These are phyloP conservation scores for Gasteruption jaculator DNA, from an alignment of 2,888 invertebrate species.

Conservation along the genomic window DNA sequence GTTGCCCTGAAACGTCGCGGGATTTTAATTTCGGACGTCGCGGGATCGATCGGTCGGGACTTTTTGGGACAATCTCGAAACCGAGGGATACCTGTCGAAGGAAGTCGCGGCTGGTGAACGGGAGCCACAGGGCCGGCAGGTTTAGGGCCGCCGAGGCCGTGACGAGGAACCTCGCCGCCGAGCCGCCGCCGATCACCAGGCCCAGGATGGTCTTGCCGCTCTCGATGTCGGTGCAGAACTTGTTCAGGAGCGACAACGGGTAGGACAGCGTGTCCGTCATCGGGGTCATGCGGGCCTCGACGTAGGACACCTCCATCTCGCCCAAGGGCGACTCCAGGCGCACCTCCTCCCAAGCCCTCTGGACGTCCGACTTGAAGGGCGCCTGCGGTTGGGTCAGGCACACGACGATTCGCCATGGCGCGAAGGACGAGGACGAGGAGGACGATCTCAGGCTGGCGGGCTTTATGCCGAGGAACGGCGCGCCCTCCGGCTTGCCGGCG, in stretches of 20 bases:
- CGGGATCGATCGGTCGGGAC: no score
- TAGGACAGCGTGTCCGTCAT: conserved; percentile 39
- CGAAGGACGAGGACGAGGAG: conserved; percentile 16
- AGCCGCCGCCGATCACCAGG: conserved; percentile 45
- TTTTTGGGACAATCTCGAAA: not conserved
- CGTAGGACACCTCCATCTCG: conserved; percentile 44
- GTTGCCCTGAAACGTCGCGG: conserved; percentile 34
- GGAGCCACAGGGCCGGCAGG: conserved; percentile 46
- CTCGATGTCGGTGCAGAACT: conserved; percentile 45
- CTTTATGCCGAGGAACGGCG: no score
- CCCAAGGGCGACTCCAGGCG: conserved; percentile 40
- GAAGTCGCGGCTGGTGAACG: conserved; percentile 46
- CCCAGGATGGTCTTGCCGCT: conserved; percentile 41
- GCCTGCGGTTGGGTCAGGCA: conserved; percentile 42
- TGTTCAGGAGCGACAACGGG: conserved; percentile 39
- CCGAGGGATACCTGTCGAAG: conserved; percentile 35
- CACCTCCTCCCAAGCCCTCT: conserved; percentile 46
- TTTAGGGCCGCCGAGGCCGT: conserved; percentile 44
- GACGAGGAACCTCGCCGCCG: conserved; percentile 45
- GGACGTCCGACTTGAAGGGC: conserved; percentile 39
- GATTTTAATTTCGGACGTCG: no score
- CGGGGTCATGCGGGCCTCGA: conserved; percentile 37
- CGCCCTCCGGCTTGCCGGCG: no score
- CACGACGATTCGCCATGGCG: conserved; percentile 44
- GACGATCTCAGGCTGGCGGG: not conserved